Base-by-base conservation (phyloP, 1,140 invertebrate species). In the Pogonognathellus flavescens region DNA sequence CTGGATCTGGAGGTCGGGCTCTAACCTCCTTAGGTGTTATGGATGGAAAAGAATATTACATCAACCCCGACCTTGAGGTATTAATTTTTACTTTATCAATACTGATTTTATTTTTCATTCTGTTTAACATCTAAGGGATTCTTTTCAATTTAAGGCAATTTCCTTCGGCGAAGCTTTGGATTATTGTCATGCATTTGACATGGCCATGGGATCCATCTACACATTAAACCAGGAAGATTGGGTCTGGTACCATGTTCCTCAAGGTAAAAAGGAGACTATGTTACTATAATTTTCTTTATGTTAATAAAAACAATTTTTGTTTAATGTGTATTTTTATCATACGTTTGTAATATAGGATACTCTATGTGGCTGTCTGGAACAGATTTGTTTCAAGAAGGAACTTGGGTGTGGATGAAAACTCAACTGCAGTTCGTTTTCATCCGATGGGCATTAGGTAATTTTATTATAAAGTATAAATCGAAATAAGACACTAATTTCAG, bases 151-250 rank as follows among this genome's bases (percentile, higher is more conserved):
- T 57, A 1, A 57, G 53, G 2, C 53, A n/a, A n/a, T 57, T 14
- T 57, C 53, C n/a, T 66, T 66, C 6, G 60, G 60, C 3, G 18
- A 22, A 11, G 60, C 60, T 20, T 25, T 66, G 11, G 60, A 66
- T 22, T 20, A 66, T 13, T 66, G 60, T 20, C 60, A 66, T 6
- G 20, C 0, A 20, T 66, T 66, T 11, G 20, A 66, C 11, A 66
- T 66, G 60, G 0, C 18, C 18, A 16, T 66, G 6, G 60, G 16
- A 5, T 20, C 60, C 20, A 66, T 66, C 11, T 20, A 20, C n/a
- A 66, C 60, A 9, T 66, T 66, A 7, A 66, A 66, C 6, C 60
- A 66, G 20, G 18, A 66, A 66, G 60, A 66, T 66, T 66, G 60
- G 60, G 60, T 66, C 6, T 66, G 60, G 60, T 66, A 66, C 60